Conservation (phyloP, 92 coral and sea anemone genomes). For the Epizoanthus illoricatus region DNA sequence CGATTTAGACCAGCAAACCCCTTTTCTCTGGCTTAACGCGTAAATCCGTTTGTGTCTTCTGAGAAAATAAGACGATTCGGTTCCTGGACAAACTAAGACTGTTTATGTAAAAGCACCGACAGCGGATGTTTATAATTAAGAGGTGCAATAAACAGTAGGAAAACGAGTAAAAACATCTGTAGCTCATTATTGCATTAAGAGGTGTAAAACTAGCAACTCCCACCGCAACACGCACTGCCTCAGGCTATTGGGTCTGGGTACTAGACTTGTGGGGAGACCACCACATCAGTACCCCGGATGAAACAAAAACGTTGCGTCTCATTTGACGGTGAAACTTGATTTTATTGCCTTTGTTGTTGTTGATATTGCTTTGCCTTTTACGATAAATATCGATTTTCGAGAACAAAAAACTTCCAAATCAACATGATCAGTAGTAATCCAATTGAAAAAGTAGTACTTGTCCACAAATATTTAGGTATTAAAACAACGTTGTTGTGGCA, state of each 20-base stretch:
- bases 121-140: constrained; percentile 14
- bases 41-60: constrained; percentile 3
- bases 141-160: constrained; percentile 21
- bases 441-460: no score
- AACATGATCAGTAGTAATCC: no score
- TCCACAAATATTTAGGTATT: no score
- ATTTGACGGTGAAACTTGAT: no score
- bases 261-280: no score
- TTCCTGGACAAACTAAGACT: constrained; percentile 13
- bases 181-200: constrained; percentile 28
- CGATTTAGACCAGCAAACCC: constrained; percentile 23
- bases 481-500: no score
- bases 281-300: no score
- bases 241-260: not conserved
- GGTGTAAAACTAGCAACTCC: constrained; percentile 45
- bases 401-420: no score
- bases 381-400: no score
- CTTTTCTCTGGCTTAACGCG: not conserved
- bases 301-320: no score
- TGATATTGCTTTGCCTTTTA: no score
- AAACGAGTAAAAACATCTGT: constrained; percentile 14
- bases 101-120: not conserved
- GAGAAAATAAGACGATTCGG: not conserved
- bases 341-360: no score
- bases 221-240: not conserved